These are phyloP conservation scores for Centropyge bicolor DNA, from an alignment of 2,797 vertebrate genomes.

Conservation along the genomic window DNA sequence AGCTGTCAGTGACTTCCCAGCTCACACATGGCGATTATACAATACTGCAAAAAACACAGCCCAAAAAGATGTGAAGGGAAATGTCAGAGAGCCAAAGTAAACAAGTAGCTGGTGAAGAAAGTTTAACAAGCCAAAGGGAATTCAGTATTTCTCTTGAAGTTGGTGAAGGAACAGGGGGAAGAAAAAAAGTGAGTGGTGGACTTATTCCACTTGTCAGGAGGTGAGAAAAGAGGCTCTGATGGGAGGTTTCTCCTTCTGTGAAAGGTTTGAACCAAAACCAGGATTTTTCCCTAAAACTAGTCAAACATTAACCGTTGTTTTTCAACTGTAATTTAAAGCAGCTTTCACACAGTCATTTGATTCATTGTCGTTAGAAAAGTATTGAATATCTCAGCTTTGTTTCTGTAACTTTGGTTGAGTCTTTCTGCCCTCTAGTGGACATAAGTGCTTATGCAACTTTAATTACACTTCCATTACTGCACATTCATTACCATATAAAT, in stretches of 20 bases:
- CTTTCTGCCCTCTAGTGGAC: background rate
- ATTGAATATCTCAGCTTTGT: background rate
- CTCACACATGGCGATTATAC: constrained; percentile 8
- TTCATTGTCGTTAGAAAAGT: background rate
- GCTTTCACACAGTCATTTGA: background rate
- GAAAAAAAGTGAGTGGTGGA: background rate
- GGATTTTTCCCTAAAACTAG: no score
- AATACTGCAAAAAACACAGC: background rate
- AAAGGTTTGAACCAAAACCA: no score
- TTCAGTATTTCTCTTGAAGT: background rate
- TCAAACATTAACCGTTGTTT: no score
- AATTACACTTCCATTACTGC: background rate
- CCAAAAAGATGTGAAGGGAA: background rate
- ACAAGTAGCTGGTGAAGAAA: constrained; percentile 3
- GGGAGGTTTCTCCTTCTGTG: background rate
- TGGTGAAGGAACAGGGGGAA: background rate
- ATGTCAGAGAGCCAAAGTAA: background rate
- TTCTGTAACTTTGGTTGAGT: background rate
- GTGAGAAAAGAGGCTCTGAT: background rate
- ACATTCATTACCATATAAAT: background rate
- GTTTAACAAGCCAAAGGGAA: constrained; percentile 4
- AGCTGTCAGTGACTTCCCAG: constrained; percentile 4
- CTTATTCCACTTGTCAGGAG: background rate
- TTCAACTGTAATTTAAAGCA: no score
- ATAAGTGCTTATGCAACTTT: background rate